Conservation (phyloP, 1,140 invertebrate species). For the Sinella curviseta region DNA sequence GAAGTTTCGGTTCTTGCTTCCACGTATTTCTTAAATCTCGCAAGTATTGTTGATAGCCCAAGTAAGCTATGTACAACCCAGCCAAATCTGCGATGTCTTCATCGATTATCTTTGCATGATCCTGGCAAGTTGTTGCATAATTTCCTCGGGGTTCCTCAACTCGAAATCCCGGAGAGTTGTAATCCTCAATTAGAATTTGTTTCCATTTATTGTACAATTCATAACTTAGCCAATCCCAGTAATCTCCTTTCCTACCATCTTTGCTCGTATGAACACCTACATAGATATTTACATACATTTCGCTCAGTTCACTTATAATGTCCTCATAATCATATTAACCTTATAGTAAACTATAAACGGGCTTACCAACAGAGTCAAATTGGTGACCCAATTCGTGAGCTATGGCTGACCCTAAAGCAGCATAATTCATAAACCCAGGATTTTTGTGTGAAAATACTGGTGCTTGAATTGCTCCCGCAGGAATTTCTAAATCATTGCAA, state of each 20-base stretch:
- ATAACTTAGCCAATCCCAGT: conserved; percentile 18
- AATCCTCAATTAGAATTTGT: conserved; percentile 14
- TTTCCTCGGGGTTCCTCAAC: conserved; percentile 15
- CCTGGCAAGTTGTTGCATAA: conserved; percentile 14
- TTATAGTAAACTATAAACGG: background rate
- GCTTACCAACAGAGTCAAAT: background rate
- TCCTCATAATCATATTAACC: background rate
- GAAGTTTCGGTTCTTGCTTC: conserved; percentile 19
- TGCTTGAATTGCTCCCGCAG: conserved; percentile 4
- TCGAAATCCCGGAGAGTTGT: conserved; percentile 7
- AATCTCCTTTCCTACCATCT: background rate
- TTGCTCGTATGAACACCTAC: conserved; percentile 2
- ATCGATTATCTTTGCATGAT: conserved; percentile 8
- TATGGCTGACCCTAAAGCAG: background rate
- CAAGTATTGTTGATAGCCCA: conserved; percentile 11
- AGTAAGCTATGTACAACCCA: background rate
- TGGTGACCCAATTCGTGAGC: background rate
- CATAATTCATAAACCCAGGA: conserved; percentile 12
- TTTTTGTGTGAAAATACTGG: conserved; percentile 20
- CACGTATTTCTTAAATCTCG: background rate
- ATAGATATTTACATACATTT: background rate
- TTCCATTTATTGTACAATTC: conserved; percentile 19
- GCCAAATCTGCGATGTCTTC: conserved; percentile 19
- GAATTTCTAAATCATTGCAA: background rate
- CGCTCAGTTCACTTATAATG: background rate